Conservation (phyloP, 2,113 vertebrate genomes). For the Pollimyrus isidori region DNA sequence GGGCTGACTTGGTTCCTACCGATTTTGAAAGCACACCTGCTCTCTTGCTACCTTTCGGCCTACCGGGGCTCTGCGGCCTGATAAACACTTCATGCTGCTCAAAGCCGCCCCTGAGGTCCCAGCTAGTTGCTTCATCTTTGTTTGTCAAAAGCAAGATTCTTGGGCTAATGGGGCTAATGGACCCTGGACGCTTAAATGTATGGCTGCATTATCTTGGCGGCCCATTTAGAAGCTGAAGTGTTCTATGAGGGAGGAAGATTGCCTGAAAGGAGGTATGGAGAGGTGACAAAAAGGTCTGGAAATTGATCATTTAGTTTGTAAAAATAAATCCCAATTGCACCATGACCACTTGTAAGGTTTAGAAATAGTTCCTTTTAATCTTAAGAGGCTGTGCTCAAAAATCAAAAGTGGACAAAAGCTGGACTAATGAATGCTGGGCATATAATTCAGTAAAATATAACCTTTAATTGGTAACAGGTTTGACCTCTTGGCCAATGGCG, state of each 20-base stretch:
- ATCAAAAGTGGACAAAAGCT: not conserved
- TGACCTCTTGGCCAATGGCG: constrained; percentile 88
- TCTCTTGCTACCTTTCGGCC: not conserved
- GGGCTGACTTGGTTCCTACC: not conserved
- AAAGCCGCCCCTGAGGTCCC: constrained; percentile 60
- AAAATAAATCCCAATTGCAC: constrained; percentile 13
- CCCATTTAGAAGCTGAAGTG: not conserved
- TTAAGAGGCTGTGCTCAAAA: not conserved
- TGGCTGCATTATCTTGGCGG: not conserved
- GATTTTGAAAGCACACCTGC: not conserved
- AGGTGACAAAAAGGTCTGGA: not conserved
- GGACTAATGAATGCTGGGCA: not conserved
- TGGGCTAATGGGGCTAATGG: not conserved
- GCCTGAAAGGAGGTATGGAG: constrained; percentile 30
- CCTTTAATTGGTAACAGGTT: constrained; percentile 63
- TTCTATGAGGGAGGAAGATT: constrained; percentile 20
- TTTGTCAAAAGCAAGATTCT: constrained; percentile 48
- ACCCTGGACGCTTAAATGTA: not conserved
- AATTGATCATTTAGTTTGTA: constrained; percentile 11
- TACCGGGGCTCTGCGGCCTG: constrained; percentile 44
- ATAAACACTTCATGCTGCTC: constrained; percentile 54
- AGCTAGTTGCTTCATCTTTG: constrained; percentile 49
- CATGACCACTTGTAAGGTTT: not conserved
- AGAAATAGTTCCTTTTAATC: not conserved
- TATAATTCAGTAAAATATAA: not conserved